Evolutionary conservation across 2,113 vertebrate genomes (phyloP), one percentile per base, ranked within the genome.

Genomic region (Anolis sagrei): DNA sequence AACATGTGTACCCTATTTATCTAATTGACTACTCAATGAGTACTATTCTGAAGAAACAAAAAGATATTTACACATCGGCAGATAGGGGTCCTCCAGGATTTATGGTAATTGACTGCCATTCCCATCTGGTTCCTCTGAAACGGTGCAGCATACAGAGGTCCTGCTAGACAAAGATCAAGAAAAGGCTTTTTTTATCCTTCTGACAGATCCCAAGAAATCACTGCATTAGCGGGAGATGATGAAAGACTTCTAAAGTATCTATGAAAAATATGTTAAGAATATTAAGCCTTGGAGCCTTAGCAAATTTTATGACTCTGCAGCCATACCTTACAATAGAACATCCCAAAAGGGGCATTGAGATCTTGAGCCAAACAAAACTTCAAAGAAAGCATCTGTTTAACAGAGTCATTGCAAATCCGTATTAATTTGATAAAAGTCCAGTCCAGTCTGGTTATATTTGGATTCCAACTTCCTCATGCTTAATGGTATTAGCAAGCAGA

Each of bases 81-180:
- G 90, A 94, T 92, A 93, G 94, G 80, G 87, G 92, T 90, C 88
- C 88, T 88, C 51, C 79, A 93, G 86, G 89, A 94, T 94, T 91
- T 93, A 94, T 94, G 91, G 83, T 94, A 93, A 95, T 79, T 95
- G 90, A 92, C 93, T 94, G 91, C 91, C 86, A 81, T 87, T 90
- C 91, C 92, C 94, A 78, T 96, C 92, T 96, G 89, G 92, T 94
- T 95, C 90, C 91, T 94, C 92, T 92, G 94, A 93, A 94, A 89
- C 92, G 92, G 77, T 92, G 93, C 94, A 93, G 88, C 92, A 90
- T 51, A 0, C 90, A 88, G 85, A 92, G 92, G 68, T 89, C 87
- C 78, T 83, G 80, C 78, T 93, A 79, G 84, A 5, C 64, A 73
- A 29, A 90, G 87, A 75, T 87, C 54, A 89, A 64, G 89, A 92